Percentiles rank a stretch among this genome's conserved stretches.
These are phyloP conservation scores for Misgurnus anguillicaudatus DNA, from an alignment of 2,113 vertebrate genomes.

Conservation along the genomic window DNA sequence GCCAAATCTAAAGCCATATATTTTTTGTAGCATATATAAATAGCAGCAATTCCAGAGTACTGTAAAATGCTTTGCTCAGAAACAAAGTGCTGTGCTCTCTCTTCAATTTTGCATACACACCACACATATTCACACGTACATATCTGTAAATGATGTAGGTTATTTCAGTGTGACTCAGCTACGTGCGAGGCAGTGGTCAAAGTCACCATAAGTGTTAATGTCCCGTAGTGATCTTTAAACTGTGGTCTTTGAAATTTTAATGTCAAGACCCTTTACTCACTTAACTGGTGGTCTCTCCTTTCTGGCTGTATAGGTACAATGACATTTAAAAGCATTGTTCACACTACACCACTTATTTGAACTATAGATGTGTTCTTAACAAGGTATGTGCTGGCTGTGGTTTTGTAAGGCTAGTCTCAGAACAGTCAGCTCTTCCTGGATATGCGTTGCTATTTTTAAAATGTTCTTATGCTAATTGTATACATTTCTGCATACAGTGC, in stretches of 20 bases:
- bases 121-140: neutral
- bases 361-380: slow-evolving; percentile 23
- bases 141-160: neutral
- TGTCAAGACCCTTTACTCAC: slow-evolving; percentile 34
- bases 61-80: neutral
- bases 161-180: slow-evolving; percentile 46
- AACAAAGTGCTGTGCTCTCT: neutral
- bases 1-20: too few relatives aligned
- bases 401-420: slow-evolving; percentile 3
- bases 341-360: neutral
- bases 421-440: neutral
- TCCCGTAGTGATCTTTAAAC: slow-evolving; percentile 17
- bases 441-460: neutral
- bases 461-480: neutral
- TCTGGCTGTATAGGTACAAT: neutral
- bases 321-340: slow-evolving; percentile 41
- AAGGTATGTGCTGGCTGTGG: slow-evolving; percentile 1
- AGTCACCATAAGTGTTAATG: slow-evolving; percentile 13
- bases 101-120: slow-evolving; percentile 1
- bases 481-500: neutral
- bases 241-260: slow-evolving; percentile 43
- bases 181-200: slow-evolving; percentile 1
- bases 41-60: neutral
- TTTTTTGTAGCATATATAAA: too few relatives aligned
- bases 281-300: neutral